Percentiles rank a stretch among this genome's conserved stretches.
Conservation (phyloP, 2,888 invertebrate species). For the Drosophila kuntzei region DNA sequence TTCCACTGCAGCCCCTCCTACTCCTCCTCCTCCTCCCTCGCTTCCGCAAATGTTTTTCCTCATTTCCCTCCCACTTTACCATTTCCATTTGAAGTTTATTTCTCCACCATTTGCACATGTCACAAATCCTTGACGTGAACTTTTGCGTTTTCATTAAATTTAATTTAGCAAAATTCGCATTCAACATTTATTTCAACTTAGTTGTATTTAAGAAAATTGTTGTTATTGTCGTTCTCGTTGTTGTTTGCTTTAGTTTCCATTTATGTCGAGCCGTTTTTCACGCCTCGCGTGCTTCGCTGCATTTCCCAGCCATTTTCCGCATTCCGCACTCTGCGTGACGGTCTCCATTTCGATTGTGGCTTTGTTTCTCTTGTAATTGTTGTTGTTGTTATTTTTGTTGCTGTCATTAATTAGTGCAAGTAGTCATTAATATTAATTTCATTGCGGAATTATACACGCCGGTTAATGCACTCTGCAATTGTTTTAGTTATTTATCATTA, state of each 20-base stretch:
- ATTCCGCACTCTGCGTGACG: slow-evolving; percentile 67
- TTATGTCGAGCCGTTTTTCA: slow-evolving; percentile 41
- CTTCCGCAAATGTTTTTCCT: not conserved
- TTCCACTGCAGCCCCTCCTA: not conserved
- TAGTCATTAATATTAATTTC: slow-evolving; percentile 75
- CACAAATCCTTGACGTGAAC: slow-evolving; percentile 44
- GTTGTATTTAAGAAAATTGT: slow-evolving; percentile 44
- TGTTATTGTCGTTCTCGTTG: slow-evolving; percentile 30
- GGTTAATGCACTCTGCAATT: slow-evolving; percentile 70
- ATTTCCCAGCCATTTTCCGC: slow-evolving; percentile 50
- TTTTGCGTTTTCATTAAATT: slow-evolving; percentile 70
- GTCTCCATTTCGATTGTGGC: slow-evolving; percentile 46
- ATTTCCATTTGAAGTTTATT: slow-evolving; percentile 49
- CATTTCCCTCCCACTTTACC: not conserved
- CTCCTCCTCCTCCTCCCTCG: not conserved
- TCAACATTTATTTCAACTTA: slow-evolving; percentile 38
- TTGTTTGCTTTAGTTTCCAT: slow-evolving; percentile 19
- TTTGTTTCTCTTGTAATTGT: slow-evolving; percentile 41
- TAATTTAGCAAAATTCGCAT: slow-evolving; percentile 53
- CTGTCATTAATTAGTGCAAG: slow-evolving; percentile 62
- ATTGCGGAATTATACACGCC: slow-evolving; percentile 63
- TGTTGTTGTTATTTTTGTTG: slow-evolving; percentile 41
- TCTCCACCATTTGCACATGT: slow-evolving; percentile 24
- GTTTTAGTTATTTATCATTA: slow-evolving; percentile 50
- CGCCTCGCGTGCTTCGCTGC: slow-evolving; percentile 56